phyloP scores from a whole-genome alignment of 2,797 vertebrate genomes.

The Sphenopsis melanotis region DNA sequence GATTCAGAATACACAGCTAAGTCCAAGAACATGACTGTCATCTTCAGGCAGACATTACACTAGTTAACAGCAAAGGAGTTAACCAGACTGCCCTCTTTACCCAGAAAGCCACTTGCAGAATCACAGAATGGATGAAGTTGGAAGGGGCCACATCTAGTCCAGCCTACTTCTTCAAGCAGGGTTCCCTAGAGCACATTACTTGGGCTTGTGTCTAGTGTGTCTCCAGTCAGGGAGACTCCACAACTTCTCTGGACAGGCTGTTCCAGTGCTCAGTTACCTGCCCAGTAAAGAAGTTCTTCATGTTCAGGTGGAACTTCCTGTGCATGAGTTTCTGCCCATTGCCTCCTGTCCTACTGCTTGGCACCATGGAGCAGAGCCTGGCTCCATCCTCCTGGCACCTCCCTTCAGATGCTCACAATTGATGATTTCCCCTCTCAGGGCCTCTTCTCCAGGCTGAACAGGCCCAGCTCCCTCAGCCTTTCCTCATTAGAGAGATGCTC shows the following conservation, averaged over 20 bases:
- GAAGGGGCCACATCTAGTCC: neutral
- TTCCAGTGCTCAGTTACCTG: neutral
- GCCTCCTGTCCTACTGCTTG: neutral
- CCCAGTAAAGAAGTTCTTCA: neutral
- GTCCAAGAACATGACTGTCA: neutral
- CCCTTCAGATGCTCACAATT: neutral
- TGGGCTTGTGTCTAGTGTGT: neutral
- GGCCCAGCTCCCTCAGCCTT: neutral
- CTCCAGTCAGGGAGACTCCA: neutral
- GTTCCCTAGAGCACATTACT: neutral
- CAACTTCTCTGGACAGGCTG: neutral
- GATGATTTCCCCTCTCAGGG: neutral
- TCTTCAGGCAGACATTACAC: neutral
- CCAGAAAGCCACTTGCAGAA: neutral
- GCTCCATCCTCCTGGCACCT: neutral
- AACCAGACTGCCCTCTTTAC: neutral
- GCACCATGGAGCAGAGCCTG: neutral
- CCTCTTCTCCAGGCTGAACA: neutral
- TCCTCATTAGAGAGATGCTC: neutral
- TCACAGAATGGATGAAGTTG: neutral
- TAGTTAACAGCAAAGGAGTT: neutral
- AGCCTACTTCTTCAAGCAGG: neutral
- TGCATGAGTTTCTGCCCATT: neutral
- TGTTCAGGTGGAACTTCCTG: neutral
- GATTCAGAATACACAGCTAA: neutral